Percentiles rank a stretch among this genome's conserved stretches.
Conservation (phyloP, 1,140 invertebrate genomes). For the Drosophila lacertosa region DNA sequence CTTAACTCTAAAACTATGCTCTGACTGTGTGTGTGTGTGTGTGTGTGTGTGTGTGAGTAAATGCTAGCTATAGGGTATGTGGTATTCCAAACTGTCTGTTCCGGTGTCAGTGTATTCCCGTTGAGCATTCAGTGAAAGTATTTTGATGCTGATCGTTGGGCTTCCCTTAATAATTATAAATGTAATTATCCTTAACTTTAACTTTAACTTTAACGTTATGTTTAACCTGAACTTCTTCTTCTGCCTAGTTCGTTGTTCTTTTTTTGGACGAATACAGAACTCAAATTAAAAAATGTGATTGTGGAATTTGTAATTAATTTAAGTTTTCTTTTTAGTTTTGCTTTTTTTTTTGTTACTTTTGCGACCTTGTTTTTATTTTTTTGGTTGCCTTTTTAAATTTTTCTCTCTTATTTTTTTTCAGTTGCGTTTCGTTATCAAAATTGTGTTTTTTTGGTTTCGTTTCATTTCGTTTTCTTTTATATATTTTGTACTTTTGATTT, state of each 20-base stretch:
- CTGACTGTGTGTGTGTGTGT: constrained; percentile 1
- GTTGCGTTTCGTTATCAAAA: constrained; percentile 29
- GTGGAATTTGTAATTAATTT: too few relatives aligned
- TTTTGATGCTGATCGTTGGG: constrained; percentile 61
- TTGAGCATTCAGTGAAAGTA: constrained; percentile 47
- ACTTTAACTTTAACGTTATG: neutral
- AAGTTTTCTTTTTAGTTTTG: neutral
- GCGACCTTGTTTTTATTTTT: constrained; percentile 8
- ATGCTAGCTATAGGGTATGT: constrained; percentile 82
- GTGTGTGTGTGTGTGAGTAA: constrained; percentile 4
- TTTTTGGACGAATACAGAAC: constrained; percentile 1
- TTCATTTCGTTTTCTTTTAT: constrained; percentile 31
- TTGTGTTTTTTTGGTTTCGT: constrained; percentile 13
- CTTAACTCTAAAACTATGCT: too few relatives aligned
- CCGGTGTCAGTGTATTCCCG: constrained; percentile 83
- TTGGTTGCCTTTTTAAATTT: neutral
- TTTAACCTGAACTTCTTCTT: neutral
- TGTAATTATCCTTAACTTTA: neutral
- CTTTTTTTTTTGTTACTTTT: neutral
- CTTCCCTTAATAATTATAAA: neutral
- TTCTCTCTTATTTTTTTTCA: constrained; percentile 10
- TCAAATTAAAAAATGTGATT: neutral
- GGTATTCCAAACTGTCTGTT: constrained; percentile 84
- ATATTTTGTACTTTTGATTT: constrained; percentile 77
- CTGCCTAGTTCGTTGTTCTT: neutral